Evolutionary conservation across 2,888 invertebrate genomes (phyloP).

Genomic region (Pseudococcus viburni): DNA sequence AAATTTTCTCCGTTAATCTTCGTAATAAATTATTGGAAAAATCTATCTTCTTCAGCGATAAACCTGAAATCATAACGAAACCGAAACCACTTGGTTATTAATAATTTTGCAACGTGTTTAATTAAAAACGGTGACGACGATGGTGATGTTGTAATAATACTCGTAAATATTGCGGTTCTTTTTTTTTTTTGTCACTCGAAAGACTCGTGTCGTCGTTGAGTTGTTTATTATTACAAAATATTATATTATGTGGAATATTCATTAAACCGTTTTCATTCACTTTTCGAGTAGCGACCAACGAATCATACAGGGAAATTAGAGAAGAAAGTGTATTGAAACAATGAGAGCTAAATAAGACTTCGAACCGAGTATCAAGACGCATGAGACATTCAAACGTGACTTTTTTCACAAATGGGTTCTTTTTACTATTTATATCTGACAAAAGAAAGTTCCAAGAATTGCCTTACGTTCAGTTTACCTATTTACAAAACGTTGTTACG

Average conservation of each 20-base stretch:
- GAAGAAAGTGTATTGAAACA: conserved; percentile 44
- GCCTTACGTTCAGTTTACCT: neutral
- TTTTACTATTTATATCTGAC: neutral
- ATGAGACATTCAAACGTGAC: conserved; percentile 29
- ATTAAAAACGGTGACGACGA: neutral
- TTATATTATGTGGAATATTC: neutral
- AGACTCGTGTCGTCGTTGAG: neutral
- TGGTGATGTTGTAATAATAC: neutral
- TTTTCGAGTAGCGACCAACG: neutral
- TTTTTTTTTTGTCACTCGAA: neutral
- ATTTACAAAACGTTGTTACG: neutral
- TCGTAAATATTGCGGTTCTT: conserved; percentile 28
- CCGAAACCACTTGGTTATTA: conserved; percentile 1
- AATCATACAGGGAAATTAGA: conserved; percentile 27
- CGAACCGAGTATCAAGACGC: neutral
- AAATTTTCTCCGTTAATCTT: conserved; percentile 82
- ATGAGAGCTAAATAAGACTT: conserved; percentile 23
- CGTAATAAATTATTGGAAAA: conserved; percentile 87
- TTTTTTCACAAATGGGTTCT: conserved; percentile 28
- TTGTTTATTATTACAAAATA: conserved; percentile 28
- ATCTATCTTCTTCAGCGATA: conserved; percentile 84
- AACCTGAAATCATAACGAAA: conserved; percentile 72
- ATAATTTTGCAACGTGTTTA: conserved; percentile 1
- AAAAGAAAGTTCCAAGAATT: conserved; percentile 25
- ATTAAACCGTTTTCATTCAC: conserved; percentile 12